phyloP scores from a whole-genome alignment of 2,888 invertebrate genomes.

The Drosophila rubida region DNA sequence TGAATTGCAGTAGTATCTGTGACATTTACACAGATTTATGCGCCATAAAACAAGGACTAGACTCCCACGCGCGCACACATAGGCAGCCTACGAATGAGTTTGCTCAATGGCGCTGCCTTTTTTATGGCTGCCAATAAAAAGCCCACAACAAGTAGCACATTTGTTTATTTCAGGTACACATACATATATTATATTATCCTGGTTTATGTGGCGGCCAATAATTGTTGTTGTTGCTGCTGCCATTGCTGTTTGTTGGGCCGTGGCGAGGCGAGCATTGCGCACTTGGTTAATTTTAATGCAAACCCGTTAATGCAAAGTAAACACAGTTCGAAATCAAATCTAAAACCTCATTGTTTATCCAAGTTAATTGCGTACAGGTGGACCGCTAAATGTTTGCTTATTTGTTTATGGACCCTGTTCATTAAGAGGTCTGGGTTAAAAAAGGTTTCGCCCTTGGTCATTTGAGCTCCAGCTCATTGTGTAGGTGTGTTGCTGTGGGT shows the following conservation, averaged over 20 bases:
- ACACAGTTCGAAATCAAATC: slow-evolving; percentile 50
- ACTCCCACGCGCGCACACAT: slow-evolving; percentile 22
- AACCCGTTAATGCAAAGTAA: slow-evolving; percentile 70
- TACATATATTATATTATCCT: slow-evolving; percentile 24
- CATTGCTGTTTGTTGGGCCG: neutral
- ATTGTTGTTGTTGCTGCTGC: slow-evolving; percentile 14
- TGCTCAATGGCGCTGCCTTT: slow-evolving; percentile 10
- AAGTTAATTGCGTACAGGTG: slow-evolving; percentile 66
- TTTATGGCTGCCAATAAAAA: slow-evolving; percentile 65
- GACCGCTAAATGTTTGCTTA: slow-evolving; percentile 51
- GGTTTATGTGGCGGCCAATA: slow-evolving; percentile 39
- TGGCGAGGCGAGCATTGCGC: slow-evolving; percentile 24
- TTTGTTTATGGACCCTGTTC: slow-evolving; percentile 55
- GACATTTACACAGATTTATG: slow-evolving; percentile 72
- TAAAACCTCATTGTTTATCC: slow-evolving; percentile 45
- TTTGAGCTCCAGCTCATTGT: slow-evolving; percentile 6
- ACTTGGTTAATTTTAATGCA: slow-evolving; percentile 53
- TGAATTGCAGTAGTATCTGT: slow-evolving; percentile 52
- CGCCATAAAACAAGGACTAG: slow-evolving; percentile 65
- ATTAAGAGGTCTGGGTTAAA: slow-evolving; percentile 42
- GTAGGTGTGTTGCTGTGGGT: neutral
- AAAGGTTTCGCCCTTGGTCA: slow-evolving; percentile 31
- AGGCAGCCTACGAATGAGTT: neutral
- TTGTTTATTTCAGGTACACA: slow-evolving; percentile 34
- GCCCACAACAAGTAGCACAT: slow-evolving; percentile 30